Conservation (phyloP, 1,140 invertebrate genomes). For the Sarcophaga peregrina region DNA sequence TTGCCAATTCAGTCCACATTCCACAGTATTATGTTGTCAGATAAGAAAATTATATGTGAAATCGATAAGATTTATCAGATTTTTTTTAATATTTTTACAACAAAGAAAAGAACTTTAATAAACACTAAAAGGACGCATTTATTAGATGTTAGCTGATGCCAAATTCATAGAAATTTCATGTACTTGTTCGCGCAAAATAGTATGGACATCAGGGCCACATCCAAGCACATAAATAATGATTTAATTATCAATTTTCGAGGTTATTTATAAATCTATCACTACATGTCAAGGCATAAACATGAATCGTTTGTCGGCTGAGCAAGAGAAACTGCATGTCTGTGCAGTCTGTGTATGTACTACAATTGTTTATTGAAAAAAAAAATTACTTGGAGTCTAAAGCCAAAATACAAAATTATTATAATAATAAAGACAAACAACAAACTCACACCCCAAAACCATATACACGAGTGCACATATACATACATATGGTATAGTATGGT, state of each 20-base stretch:
- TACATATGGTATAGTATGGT: neutral
- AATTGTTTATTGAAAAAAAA: neutral
- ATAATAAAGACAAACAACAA: conserved; percentile 3
- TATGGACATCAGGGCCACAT: neutral
- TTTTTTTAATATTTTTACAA: too few relatives aligned
- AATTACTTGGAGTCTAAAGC: too few relatives aligned
- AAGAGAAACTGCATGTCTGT: too few relatives aligned
- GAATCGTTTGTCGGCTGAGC: neutral
- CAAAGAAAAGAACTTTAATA: too few relatives aligned
- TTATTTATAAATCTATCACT: conserved; percentile 33
- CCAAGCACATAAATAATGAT: conserved; percentile 6
- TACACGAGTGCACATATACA: neutral
- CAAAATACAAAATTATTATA: conserved; percentile 13
- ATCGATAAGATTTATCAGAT: too few relatives aligned
- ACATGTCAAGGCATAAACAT: conserved; percentile 22
- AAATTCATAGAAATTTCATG: neutral
- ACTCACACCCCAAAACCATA: neutral
- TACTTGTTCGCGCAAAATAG: neutral
- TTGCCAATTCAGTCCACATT: too few relatives aligned
- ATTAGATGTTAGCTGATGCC: neutral
- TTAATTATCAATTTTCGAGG: conserved; percentile 37
- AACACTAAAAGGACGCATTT: too few relatives aligned
- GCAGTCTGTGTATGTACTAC: neutral
- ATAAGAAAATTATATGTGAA: too few relatives aligned
- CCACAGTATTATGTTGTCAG: too few relatives aligned